Evolutionary conservation across 2,888 invertebrate species (phyloP).

Genomic region (Drosophila buzzatii): DNA sequence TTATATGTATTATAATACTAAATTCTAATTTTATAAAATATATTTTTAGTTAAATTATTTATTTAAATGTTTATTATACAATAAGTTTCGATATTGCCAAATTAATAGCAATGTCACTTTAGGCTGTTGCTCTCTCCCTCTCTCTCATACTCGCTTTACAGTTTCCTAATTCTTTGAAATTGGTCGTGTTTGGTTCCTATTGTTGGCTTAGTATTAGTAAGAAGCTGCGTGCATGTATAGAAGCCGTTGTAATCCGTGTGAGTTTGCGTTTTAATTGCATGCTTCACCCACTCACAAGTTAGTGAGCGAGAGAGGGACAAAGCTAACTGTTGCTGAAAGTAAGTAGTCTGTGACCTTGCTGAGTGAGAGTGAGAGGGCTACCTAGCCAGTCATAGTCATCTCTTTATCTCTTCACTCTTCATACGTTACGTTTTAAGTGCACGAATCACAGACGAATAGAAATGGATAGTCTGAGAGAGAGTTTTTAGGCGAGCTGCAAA

Average conservation of each 20-base stretch:
- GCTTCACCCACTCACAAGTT: background rate
- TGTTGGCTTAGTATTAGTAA: background rate
- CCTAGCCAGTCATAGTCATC: too few relatives aligned
- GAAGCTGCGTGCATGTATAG: background rate
- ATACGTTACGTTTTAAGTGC: background rate
- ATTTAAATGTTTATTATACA: background rate
- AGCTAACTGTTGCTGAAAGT: background rate
- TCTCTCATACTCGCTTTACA: background rate
- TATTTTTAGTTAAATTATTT: background rate
- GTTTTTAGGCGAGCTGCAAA: background rate
- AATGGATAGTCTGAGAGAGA: background rate
- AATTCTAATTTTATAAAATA: too few relatives aligned
- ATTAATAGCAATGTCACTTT: background rate
- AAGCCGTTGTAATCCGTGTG: background rate
- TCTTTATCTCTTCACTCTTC: background rate
- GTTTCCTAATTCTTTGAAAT: background rate
- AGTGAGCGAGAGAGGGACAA: background rate
- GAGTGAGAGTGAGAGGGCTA: background rate
- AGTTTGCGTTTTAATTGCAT: background rate
- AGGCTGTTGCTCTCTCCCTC: background rate
- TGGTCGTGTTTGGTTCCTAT: background rate
- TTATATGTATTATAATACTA: too few relatives aligned
- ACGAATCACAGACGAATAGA: background rate
- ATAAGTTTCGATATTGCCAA: background rate
- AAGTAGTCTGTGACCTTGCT: rapidly evolving